Evolutionary conservation across 2,888 invertebrate species (phyloP).

Genomic region (Lydus trimaculatus): DNA sequence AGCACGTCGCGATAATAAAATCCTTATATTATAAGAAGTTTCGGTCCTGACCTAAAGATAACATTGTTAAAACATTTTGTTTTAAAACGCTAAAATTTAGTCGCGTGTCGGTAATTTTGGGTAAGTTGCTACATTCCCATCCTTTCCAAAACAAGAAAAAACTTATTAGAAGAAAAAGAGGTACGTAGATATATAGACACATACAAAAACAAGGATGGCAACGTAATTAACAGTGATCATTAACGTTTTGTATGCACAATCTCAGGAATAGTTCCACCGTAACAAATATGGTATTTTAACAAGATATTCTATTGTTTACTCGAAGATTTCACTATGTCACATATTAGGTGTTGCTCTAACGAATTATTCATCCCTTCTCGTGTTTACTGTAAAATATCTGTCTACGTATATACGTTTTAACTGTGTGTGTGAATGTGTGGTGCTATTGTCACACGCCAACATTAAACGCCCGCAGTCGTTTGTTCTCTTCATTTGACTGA

Average conservation of each 20-base stretch:
- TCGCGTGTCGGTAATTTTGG: conserved; percentile 17
- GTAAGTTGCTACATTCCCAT: background rate
- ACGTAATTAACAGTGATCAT: conserved; percentile 19
- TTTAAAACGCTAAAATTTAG: conserved; percentile 12
- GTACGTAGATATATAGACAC: background rate
- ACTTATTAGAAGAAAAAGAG: background rate
- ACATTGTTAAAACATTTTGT: conserved; percentile 11
- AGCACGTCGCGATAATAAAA: conserved; percentile 24
- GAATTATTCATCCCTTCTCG: conserved; percentile 31
- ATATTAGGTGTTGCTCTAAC: conserved; percentile 31
- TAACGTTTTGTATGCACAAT: conserved; percentile 21
- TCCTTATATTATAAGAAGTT: conserved; percentile 21
- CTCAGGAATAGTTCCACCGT: conserved; percentile 15
- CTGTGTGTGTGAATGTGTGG: background rate
- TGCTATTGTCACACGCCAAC: background rate
- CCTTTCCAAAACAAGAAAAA: background rate
- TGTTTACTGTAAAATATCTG: conserved; percentile 23
- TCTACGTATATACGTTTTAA: background rate
- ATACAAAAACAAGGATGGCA: background rate
- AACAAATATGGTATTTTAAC: conserved; percentile 28
- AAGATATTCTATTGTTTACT: conserved; percentile 32
- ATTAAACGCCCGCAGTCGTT: background rate
- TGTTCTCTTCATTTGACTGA: background rate
- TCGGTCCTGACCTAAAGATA: conserved; percentile 9
- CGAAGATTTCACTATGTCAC: conserved; percentile 29